Conservation (phyloP, 2,888 invertebrate species). For the Digitonthophagus gazella region DNA sequence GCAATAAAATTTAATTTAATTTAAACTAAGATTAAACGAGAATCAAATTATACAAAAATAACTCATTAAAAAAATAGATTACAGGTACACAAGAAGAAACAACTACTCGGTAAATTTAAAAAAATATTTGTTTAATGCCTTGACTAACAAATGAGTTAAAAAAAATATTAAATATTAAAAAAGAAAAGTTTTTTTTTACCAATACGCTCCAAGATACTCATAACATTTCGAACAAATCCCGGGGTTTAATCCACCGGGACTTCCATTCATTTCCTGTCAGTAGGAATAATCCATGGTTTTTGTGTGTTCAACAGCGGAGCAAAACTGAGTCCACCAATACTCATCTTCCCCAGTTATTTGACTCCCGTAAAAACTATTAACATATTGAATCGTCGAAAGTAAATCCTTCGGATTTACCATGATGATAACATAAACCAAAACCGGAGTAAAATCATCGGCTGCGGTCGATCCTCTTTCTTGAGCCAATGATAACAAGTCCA, state of each 20-base stretch:
- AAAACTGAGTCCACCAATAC: slow-evolving; percentile 99
- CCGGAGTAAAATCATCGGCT: slow-evolving; percentile 94
- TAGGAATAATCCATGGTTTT: slow-evolving; percentile 89
- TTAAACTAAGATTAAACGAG: not conserved
- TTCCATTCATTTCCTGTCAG: slow-evolving; percentile 36
- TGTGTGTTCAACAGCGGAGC: slow-evolving; percentile 94
- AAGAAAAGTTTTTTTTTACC: slow-evolving; percentile 16
- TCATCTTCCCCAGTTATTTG: slow-evolving; percentile 85
- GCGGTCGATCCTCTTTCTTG: slow-evolving; percentile 76
- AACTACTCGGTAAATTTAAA: too few species aligned
- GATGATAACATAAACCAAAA: slow-evolving; percentile 93
- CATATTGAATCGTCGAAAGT: slow-evolving; percentile 93
- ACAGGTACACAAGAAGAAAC: not conserved
- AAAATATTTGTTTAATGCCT: not conserved
- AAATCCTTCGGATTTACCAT: slow-evolving; percentile 94
- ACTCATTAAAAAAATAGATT: not conserved
- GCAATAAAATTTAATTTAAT: not conserved
- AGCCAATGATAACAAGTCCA: slow-evolving; percentile 87
- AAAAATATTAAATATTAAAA: not conserved
- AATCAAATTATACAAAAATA: slow-evolving; percentile 17
- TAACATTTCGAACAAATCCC: slow-evolving; percentile 22
- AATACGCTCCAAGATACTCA: slow-evolving; percentile 28
- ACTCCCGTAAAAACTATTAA: slow-evolving; percentile 85
- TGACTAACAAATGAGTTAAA: not conserved
- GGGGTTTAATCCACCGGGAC: slow-evolving; percentile 10